Conservation (phyloP, 2,888 invertebrate genomes). For the Venusia cambrica region DNA sequence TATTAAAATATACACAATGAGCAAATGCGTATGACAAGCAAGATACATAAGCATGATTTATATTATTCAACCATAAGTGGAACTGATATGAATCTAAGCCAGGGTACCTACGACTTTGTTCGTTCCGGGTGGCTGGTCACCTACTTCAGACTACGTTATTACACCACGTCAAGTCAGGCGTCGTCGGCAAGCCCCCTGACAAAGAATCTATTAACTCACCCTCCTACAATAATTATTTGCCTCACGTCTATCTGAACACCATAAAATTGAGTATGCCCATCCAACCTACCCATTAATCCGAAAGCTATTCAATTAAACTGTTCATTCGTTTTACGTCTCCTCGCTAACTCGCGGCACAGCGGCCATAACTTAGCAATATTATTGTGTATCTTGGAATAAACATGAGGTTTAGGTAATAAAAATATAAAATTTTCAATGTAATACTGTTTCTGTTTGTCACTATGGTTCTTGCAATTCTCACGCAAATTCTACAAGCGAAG, state of each 20-base stretch:
- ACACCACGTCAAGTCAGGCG: constrained; percentile 11
- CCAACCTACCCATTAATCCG: constrained; percentile 8
- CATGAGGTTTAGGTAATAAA: constrained; percentile 22
- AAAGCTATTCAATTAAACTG: constrained; percentile 2
- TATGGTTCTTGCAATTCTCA: too few relatives aligned
- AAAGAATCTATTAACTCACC: constrained; percentile 13
- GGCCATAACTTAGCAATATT: constrained; percentile 43
- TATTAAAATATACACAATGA: too few relatives aligned
- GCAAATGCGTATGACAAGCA: constrained; percentile 9
- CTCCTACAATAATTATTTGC: constrained; percentile 9
- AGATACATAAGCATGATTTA: constrained; percentile 11
- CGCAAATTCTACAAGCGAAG: too few relatives aligned
- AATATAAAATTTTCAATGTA: too few relatives aligned
- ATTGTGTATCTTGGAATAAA: constrained; percentile 38
- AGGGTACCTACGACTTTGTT: constrained; percentile 36
- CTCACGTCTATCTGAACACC: constrained; percentile 7
- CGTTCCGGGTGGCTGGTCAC: constrained; percentile 47
- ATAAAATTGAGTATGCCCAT: constrained; percentile 10
- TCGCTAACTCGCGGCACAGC: too few relatives aligned
- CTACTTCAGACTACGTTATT: constrained; percentile 12
- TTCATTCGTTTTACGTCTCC: not conserved
- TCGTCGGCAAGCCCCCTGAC: constrained; percentile 12
- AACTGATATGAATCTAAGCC: constrained; percentile 21
- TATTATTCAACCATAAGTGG: constrained; percentile 12
- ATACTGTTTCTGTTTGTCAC: too few relatives aligned